Evolutionary conservation across 1,140 invertebrate genomes (phyloP), one percentile per base, ranked within the genome.

Genomic region (Calycopis cecrops): DNA sequence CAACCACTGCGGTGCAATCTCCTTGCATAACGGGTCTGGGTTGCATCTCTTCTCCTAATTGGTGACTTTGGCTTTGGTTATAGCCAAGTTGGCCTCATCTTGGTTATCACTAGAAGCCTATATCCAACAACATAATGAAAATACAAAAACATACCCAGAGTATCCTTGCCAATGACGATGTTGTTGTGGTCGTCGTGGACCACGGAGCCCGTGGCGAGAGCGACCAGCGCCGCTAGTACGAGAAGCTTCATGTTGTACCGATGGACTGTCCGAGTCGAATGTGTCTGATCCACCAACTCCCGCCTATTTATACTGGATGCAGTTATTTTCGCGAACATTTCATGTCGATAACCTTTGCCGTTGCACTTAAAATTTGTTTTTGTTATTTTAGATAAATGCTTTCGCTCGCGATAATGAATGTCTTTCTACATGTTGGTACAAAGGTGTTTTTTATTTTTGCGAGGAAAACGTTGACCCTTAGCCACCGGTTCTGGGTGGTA

Each of bases 161-260:
- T 64, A 1, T 85, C 79, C 56, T 77, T 82, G 12, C 69, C 72
- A 57, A 85, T 71, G 48, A 66, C n/a, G 10, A 66, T 38, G 35
- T 60, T 56, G 35, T 55, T 33, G 38, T 60, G 40, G 49, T 71
- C 71, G 56, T 74, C 72, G 21, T 74, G 74, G 66, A 82, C 55
- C 28, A 71, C 71, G 21, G 69, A 61, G 21, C 76, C 78, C 12
- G 77, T 33, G 6, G 78, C 72, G 59, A 66, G 64, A 55, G 81
- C 74, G 51, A 82, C 4, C 14, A 70, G 17, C n/a, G 73, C 71
- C 61, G 67, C 66, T n/a, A 79, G 35, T 53, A 76, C 42, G 42
- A 81, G 37, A n/a, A 66, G 44, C 70, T 59, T 81, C 80, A 84
- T 81, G 62, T 6, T 70, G 64, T 53, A 62, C 42, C 47, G 35